Conservation (phyloP, 2,888 invertebrate genomes). For the Standfussiana lucernea region DNA sequence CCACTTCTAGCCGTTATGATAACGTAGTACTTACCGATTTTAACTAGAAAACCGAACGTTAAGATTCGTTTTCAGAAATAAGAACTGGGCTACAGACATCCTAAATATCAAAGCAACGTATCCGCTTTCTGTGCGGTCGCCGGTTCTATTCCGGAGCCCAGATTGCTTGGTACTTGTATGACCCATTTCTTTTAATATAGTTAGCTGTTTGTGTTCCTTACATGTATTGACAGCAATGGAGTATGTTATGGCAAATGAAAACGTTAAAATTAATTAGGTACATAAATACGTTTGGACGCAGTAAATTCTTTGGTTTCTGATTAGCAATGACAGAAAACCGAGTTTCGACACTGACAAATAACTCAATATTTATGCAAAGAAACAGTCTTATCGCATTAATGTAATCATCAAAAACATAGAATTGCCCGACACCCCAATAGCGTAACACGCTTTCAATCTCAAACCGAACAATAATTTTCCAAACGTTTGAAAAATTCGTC, state of each 20-base stretch:
- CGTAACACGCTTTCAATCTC: neutral
- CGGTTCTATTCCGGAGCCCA: slow-evolving; percentile 19
- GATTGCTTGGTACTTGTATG: slow-evolving; percentile 28
- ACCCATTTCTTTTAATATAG: slow-evolving; percentile 45
- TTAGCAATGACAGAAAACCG: neutral
- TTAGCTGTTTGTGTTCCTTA: slow-evolving; percentile 22
- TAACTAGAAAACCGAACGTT: neutral
- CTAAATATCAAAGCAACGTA: slow-evolving; percentile 36
- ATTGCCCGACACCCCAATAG: neutral
- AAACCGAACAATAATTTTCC: neutral
- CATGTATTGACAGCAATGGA: slow-evolving; percentile 10
- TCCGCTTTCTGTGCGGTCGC: slow-evolving; percentile 42
- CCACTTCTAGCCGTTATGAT: neutral
- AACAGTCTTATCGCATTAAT: neutral
- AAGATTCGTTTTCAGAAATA: neutral
- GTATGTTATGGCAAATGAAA: neutral
- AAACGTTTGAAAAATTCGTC: neutral
- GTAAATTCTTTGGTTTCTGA: neutral
- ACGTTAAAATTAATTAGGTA: neutral
- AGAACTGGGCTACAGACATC: slow-evolving; percentile 1
- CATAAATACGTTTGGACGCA: neutral
- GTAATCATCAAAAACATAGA: neutral
- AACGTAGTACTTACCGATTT: neutral
- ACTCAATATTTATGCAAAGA: neutral
- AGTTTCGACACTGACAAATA: neutral